A percentile compares a stretch with the other conserved stretches of the same genome.
These are phyloP conservation scores for Silurus glanis DNA, from an alignment of 2,113 vertebrate genomes.

Conservation along the genomic window DNA sequence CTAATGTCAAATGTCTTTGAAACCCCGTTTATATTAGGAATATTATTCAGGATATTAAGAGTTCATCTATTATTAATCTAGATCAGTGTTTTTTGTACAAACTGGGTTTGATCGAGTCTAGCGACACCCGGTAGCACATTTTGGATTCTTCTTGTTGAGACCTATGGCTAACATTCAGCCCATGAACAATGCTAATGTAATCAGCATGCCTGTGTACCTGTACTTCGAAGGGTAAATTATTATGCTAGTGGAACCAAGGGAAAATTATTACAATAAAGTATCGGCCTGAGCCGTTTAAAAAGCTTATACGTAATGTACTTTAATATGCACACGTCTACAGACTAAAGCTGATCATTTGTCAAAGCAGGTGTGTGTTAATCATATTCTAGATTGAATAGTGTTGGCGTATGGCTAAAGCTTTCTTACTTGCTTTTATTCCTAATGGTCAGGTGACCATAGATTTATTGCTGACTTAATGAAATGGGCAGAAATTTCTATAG, in stretches of 20 bases:
- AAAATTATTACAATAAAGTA: not conserved
- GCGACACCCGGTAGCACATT: not conserved
- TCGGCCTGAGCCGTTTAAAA: not conserved
- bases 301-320: not conserved
- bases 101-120: not conserved
- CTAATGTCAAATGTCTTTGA: not conserved
- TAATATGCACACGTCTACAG: not conserved
- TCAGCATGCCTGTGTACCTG: not conserved
- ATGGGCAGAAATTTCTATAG: not conserved
- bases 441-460: not conserved
- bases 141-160: not conserved
- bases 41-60: not conserved
- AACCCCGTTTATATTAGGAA: not conserved
- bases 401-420: not conserved
- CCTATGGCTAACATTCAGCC: not conserved
- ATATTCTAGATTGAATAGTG: not conserved
- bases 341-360: not conserved
- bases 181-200: not conserved
- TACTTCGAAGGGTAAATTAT: not conserved
- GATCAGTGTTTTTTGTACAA: not conserved
- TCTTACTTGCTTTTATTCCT: not conserved
- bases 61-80: not conserved
- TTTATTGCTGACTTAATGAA: not conserved
- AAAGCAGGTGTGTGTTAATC: not conserved
- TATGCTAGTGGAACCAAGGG: not conserved